Base-by-base conservation (phyloP, 2,888 invertebrate genomes). In the Timema cristinae region DNA sequence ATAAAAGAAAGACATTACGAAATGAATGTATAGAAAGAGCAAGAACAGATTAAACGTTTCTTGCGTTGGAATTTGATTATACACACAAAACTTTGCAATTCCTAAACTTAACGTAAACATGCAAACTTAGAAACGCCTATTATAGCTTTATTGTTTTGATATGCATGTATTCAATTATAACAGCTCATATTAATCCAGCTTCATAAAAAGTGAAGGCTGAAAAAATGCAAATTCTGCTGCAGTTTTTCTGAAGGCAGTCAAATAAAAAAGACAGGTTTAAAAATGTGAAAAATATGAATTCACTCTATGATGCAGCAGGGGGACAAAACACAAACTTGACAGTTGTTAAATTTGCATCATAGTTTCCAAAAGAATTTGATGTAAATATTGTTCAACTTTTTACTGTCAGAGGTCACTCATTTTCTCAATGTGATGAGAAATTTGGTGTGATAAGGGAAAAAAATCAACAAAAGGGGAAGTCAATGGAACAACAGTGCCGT, bases 81-180 rank as follows among this genome's bases (percentile, higher is more conserved):
- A n/a, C n/a, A 47, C 61, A 61, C 61, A 61, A 11, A 61, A 61
- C 61, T 61, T 15, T 61, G 61, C 15, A 47, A 61, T 61, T 16
- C 61, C 61, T 61, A 61, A 61, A 61, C 9, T 61, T 47, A 61
- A 15, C 47, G 32, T 61, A 47, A 61, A 61, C 61, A 9, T 47
- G 16, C 61, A 61, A 47, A 47, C 47, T 61, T 61, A 61, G 32
- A 61, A 61, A 61, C 16, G 61, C 61, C 61, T 15, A 47, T 61
- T 61, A 61, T 61, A 47, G 61, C 61, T 61, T 16, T 61, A 61
- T 61, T 61, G 61, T 16, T 61, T 61, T 61, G 47, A 15, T 61
- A 47, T 61, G 61, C 61, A 61, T 15, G 61, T 61, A 6, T 61
- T 61, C 47, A 15, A 61, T 61, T 16, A 15, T 47, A 61, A 61